These are phyloP conservation scores for Parotocinclus haroldoi DNA, from an alignment of 2,797 vertebrate genomes.

Conservation along the genomic window DNA sequence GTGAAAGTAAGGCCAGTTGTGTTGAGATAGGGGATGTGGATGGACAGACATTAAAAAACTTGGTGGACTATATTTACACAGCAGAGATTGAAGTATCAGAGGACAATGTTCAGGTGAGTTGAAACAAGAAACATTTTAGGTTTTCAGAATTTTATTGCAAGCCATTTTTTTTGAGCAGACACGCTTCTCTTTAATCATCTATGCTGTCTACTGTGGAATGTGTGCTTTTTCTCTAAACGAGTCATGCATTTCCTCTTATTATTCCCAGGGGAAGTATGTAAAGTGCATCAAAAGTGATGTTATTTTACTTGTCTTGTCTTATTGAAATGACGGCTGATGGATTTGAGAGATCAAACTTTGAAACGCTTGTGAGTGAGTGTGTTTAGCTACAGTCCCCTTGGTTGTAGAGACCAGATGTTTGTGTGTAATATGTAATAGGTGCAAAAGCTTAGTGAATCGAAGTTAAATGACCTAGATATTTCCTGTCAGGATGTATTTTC, in stretches of 20 bases:
- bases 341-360: not conserved
- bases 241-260: conserved; percentile 71
- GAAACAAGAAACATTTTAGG: not conserved
- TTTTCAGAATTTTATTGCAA: conserved; percentile 45
- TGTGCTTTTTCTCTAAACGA: too few relatives aligned
- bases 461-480: conserved; percentile 33
- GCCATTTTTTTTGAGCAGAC: not conserved
- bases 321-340: not conserved
- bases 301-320: conserved; percentile 58
- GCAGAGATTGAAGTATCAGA: conserved; percentile 94
- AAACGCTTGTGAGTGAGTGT: too few relatives aligned
- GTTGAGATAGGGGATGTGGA: conserved; percentile 94
- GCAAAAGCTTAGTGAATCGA: conserved; percentile 7
- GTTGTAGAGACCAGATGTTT: not conserved
- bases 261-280: conserved; percentile 80
- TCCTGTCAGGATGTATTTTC: too few relatives aligned
- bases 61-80: conserved; percentile 95
- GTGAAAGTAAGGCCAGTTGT: conserved; percentile 91
- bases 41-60: conserved; percentile 85
- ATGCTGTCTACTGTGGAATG: too few relatives aligned
- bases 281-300: conserved; percentile 81
- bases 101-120: conserved; percentile 90
- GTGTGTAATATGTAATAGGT: conserved; percentile 2
- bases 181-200: too few relatives aligned
- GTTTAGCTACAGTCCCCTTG: too few relatives aligned